Evolutionary conservation across 35 echinoderm and acorn worm genomes (phyloP).

Genomic region (Chiridota heheva): DNA sequence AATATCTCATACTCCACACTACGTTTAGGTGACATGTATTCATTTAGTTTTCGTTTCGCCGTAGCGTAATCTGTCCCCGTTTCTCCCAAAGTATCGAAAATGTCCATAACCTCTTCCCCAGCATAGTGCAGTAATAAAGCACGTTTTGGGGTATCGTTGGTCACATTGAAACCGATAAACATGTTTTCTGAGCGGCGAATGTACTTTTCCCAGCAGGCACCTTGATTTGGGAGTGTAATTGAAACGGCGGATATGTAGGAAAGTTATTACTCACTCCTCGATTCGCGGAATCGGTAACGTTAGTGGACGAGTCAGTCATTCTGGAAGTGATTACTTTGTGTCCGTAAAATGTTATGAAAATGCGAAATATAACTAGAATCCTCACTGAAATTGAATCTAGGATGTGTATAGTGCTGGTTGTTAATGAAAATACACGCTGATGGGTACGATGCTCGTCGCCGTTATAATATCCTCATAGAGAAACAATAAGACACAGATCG

Average conservation of each 20-base stretch:
- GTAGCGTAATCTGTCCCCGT: conserved; percentile 29
- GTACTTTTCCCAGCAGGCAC: conserved; percentile 32
- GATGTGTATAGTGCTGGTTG: not conserved
- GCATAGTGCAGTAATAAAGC: conserved; percentile 43
- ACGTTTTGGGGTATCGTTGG: not conserved
- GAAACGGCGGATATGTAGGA: conserved; percentile 6
- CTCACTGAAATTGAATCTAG: not conserved
- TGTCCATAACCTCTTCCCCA: conserved; percentile 28
- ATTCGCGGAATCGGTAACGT: not conserved
- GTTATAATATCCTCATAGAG: not conserved
- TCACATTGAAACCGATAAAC: conserved; percentile 12
- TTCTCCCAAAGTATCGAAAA: conserved; percentile 58
- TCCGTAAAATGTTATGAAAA: not conserved
- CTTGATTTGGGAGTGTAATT: conserved; percentile 11
- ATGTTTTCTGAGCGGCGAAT: conserved; percentile 29
- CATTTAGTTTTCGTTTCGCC: conserved; percentile 29
- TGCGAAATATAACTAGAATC: not conserved
- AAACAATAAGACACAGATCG: too few relatives aligned
- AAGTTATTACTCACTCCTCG: not conserved
- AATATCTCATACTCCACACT: conserved; percentile 58
- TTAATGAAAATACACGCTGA: not conserved
- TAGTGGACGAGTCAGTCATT: not conserved
- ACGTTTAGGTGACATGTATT: conserved; percentile 6
- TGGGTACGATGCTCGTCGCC: not conserved
- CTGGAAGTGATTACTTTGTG: not conserved